These are phyloP conservation scores for Synergus umbraculus DNA, from an alignment of 2,888 invertebrate genomes.

Conservation along the genomic window DNA sequence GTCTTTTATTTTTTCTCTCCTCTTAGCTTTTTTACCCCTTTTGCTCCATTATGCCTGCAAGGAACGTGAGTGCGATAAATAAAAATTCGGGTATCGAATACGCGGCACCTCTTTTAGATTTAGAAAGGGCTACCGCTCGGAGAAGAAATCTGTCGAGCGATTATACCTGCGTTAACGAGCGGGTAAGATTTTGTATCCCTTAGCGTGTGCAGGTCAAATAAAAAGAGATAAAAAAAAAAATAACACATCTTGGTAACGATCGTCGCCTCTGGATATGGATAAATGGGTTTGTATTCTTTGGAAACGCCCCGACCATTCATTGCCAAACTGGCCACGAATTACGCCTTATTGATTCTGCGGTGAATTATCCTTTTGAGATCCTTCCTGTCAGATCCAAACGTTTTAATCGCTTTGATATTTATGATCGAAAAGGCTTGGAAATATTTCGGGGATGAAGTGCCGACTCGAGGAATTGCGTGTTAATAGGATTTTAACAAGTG, in stretches of 20 bases:
- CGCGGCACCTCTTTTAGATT: neutral
- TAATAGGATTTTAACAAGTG: conserved; percentile 29
- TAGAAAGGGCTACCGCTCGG: conserved; percentile 21
- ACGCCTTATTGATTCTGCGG: conserved; percentile 37
- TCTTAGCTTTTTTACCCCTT: conserved; percentile 12
- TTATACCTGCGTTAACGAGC: conserved; percentile 25
- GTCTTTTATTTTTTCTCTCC: conserved; percentile 6
- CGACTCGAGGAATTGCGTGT: conserved; percentile 10
- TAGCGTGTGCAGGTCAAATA: neutral
- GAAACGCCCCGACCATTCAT: conserved; percentile 38
- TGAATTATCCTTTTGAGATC: conserved; percentile 27
- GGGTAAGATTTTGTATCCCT: conserved; percentile 5
- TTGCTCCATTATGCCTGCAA: neutral
- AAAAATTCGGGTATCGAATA: neutral
- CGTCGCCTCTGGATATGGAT: conserved; percentile 36
- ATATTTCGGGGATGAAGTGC: neutral
- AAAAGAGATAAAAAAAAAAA: neutral
- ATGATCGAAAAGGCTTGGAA: conserved; percentile 23
- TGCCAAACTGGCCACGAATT: conserved; percentile 39
- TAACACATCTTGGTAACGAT: conserved; percentile 6
- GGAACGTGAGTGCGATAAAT: conserved; percentile 24
- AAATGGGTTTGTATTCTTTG: conserved; percentile 27
- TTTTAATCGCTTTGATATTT: conserved; percentile 38
- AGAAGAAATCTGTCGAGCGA: neutral
- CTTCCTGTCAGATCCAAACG: conserved; percentile 33